phyloP scores from a whole-genome alignment of 2,888 invertebrate species.

The Pimpla rufipes region DNA sequence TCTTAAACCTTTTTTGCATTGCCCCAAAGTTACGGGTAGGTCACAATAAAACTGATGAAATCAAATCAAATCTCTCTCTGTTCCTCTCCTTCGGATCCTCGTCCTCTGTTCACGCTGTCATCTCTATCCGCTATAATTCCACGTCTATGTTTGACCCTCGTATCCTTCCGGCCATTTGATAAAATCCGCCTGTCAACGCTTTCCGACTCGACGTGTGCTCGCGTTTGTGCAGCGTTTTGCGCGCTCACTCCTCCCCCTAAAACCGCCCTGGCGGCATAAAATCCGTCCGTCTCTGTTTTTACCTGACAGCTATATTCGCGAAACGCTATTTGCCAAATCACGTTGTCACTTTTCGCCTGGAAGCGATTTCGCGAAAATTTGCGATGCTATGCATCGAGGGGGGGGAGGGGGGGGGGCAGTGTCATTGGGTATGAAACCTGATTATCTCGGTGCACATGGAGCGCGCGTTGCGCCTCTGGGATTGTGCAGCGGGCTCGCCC shows the following conservation, averaged over 20 bases:
- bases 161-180: not conserved
- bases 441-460: conserved; percentile 28
- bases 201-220: conserved; percentile 5
- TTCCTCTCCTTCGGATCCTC: not conserved
- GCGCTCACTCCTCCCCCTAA: not conserved
- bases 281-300: conserved; percentile 33
- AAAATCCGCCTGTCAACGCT: conserved; percentile 7
- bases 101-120: not conserved
- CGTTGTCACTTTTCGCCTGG: conserved; percentile 24
- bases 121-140: not conserved
- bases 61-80: conserved; percentile 1
- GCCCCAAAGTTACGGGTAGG: too few relatives aligned
- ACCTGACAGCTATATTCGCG: not conserved
- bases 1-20: too few relatives aligned
- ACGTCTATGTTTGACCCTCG: not conserved
- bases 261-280: conserved; percentile 30
- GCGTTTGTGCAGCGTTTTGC: conserved; percentile 12
- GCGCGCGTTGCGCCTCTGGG: not conserved
- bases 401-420: not conserved
- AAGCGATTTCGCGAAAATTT: conserved; percentile 28
- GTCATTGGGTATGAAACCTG: conserved; percentile 36
- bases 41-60: too few relatives aligned
- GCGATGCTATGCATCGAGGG: not conserved
- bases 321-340: conserved; percentile 41
- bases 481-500: conserved; percentile 27